These are phyloP conservation scores for Pseudorasbora parva DNA, from an alignment of 2,113 vertebrate species.

Conservation along the genomic window DNA sequence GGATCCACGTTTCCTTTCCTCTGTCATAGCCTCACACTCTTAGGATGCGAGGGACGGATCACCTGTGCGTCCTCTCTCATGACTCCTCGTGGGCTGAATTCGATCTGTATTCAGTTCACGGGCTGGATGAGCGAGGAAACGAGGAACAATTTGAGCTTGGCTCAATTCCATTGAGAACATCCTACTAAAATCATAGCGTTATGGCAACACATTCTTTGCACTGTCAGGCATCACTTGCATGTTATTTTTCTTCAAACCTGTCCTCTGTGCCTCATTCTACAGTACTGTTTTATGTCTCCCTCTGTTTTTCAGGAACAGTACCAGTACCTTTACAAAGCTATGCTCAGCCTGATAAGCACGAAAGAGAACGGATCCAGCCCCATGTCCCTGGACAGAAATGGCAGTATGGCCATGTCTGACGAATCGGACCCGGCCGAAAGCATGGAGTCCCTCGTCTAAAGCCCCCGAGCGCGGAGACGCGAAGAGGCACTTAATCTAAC, in stretches of 20 bases:
- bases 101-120: too few species aligned
- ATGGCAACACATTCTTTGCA: too few species aligned
- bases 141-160: too few species aligned
- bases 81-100: too few species aligned
- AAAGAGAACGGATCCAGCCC: slow-evolving; percentile 83
- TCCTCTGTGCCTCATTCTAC: not conserved
- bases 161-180: too few species aligned
- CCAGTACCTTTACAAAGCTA: slow-evolving; percentile 93
- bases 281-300: slow-evolving; percentile 23
- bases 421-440: slow-evolving; percentile 90
- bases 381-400: slow-evolving; percentile 85
- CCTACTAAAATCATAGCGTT: not conserved
- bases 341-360: slow-evolving; percentile 92
- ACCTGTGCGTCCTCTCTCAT: too few species aligned
- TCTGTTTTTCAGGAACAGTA: slow-evolving; percentile 87
- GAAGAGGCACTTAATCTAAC: slow-evolving; percentile 77
- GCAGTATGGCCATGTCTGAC: slow-evolving; percentile 84
- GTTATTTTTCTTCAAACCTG: not conserved
- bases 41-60: too few species aligned
- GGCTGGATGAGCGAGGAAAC: too few species aligned
- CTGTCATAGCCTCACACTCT: too few species aligned
- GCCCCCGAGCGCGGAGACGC: slow-evolving; percentile 53
- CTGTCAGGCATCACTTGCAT: too few species aligned
- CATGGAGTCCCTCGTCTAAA: slow-evolving; percentile 93
- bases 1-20: too few species aligned